A percentile compares a stretch with the other conserved stretches of the same genome.
Evolutionary conservation across 2,113 vertebrate genomes (phyloP).

Genomic region (Merops nubicus): DNA sequence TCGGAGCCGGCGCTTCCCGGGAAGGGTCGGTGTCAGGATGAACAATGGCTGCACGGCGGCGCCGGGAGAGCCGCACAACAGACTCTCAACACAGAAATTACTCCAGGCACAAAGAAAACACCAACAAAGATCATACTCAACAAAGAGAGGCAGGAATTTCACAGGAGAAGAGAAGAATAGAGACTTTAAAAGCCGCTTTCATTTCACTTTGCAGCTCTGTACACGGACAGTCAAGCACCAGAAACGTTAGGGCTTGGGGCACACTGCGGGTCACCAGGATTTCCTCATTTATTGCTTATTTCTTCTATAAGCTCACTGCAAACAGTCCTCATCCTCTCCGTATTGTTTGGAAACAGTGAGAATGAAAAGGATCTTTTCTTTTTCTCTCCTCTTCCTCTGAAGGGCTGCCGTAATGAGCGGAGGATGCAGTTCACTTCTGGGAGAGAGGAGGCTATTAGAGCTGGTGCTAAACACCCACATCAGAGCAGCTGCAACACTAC

Average conservation of each 20-base stretch:
- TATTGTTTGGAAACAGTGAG: slow-evolving; percentile 58
- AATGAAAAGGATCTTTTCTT: slow-evolving; percentile 31
- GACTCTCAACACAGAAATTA: slow-evolving; percentile 43
- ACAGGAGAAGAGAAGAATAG: slow-evolving; percentile 40
- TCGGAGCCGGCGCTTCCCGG: neutral
- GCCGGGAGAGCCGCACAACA: neutral
- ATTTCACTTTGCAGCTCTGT: slow-evolving; percentile 22
- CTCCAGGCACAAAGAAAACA: slow-evolving; percentile 66
- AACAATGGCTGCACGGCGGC: neutral
- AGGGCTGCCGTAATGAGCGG: slow-evolving; percentile 49
- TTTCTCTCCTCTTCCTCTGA: slow-evolving; percentile 43
- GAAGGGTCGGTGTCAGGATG: neutral
- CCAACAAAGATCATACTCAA: slow-evolving; percentile 54
- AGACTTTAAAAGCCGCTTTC: slow-evolving; percentile 61
- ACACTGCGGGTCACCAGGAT: slow-evolving; percentile 44
- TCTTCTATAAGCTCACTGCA: slow-evolving; percentile 53
- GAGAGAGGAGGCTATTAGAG: slow-evolving; percentile 66
- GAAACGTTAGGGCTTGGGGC: slow-evolving; percentile 34
- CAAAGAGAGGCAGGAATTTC: slow-evolving; percentile 53
- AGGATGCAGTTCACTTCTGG: slow-evolving; percentile 52
- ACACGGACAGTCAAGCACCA: neutral
- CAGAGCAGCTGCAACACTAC: neutral
- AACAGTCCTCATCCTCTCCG: slow-evolving; percentile 56
- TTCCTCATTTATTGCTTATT: slow-evolving; percentile 63
- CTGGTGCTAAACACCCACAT: slow-evolving; percentile 61